Evolutionary conservation across 2,797 vertebrate genomes (phyloP), one percentile per base, ranked within the genome.

Genomic region (Hemibagrus guttatus): DNA sequence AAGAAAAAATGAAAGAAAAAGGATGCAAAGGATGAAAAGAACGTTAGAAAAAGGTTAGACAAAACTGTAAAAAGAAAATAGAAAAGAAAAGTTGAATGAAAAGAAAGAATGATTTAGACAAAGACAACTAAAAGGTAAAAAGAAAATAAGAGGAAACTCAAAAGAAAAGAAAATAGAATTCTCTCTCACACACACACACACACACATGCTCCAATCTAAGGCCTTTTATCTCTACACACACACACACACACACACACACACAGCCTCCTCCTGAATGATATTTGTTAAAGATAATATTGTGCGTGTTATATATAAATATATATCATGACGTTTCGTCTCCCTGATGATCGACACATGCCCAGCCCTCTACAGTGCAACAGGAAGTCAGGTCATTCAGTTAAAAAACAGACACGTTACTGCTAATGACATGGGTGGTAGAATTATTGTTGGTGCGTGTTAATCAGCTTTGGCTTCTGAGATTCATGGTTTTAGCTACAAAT

Each of bases 401-500:
- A 94, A 96, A 97, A 97, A 97, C 96, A 97, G 95, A 95, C 93
- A 94, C 95, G 94, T 96, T 93, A 95, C 97, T 94, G 94, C 90
- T 93, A 92, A 95, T 93, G 95, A 17, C 31, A 19, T 16, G 52
- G 59, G 9, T 95, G 92, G 90, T 82, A 91, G 93, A 94, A 94
- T 95, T 96, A 95, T 94, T 95, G 93, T 95, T 94, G 94, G 94
- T 93, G 94, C 95, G 91, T 95, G 94, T 94, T 95, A 94, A 95
- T 96, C 94, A 95, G 94, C 97, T 98, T 98, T 97, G 97, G 97
- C 95, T 97, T 96, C 96, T 94, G 90, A 23, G 92, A 91, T 87
- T 91, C 93, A 89, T 94, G 13, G 23, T 92, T 86, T 91, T 83
- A 89, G 89, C 91, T 91, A 92, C 92, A 93, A 35, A 91, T 91